Conservation (phyloP, 2,797 vertebrate species). For the Rhabdomys pumilio region DNA sequence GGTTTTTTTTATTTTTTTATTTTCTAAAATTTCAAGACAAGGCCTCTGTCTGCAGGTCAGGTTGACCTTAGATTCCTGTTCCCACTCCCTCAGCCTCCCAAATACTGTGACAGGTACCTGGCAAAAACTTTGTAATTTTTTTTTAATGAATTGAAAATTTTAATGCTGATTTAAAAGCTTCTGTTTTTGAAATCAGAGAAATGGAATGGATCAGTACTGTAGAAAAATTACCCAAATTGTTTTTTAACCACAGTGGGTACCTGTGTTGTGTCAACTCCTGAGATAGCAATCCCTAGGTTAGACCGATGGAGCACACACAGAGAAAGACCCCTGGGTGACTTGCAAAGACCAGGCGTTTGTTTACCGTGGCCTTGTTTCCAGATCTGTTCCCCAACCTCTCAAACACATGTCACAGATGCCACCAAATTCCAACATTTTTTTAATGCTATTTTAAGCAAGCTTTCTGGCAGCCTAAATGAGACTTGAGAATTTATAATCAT, state of each 20-base stretch:
- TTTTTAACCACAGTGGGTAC: background rate
- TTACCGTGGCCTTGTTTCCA: background rate
- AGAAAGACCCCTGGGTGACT: background rate
- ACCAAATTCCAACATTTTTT: conserved; percentile 8
- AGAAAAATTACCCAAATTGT: conserved; percentile 5
- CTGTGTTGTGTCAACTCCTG: background rate
- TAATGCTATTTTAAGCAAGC: background rate
- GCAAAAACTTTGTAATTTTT: background rate
- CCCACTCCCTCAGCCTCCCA: background rate
- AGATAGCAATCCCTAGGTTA: background rate
- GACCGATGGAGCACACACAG: background rate
- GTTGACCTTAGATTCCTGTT: background rate
- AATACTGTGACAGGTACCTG: background rate
- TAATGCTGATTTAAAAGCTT: conserved; percentile 14
- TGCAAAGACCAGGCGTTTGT: background rate
- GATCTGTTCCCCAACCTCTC: background rate
- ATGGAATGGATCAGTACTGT: background rate
- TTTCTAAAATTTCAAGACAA: background rate
- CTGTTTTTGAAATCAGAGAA: conserved; percentile 34
- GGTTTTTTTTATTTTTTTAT: background rate
- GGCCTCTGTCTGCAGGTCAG: background rate
- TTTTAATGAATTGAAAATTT: background rate
- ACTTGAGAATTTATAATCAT: background rate
- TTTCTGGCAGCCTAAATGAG: conserved; percentile 3
- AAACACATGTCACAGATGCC: background rate